Percentiles rank a stretch among this genome's conserved stretches.
phyloP scores from a whole-genome alignment of 2,797 vertebrate species.

The Sciurus carolinensis region DNA sequence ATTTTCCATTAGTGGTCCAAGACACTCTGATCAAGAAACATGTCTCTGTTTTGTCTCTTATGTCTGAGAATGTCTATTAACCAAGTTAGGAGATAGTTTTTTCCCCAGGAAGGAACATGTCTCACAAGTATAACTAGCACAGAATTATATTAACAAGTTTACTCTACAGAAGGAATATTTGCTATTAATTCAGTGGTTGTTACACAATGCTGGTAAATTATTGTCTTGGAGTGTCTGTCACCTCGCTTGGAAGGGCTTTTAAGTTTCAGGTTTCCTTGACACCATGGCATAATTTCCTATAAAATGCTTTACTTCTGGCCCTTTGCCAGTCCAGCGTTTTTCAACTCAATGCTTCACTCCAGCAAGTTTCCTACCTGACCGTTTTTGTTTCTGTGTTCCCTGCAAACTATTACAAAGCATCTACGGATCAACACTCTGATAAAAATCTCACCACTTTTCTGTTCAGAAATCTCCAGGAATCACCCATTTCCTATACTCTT shows the following conservation, averaged over 20 bases:
- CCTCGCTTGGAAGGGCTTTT: background rate
- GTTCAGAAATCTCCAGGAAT: constrained; percentile 54
- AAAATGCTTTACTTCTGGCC: constrained; percentile 1
- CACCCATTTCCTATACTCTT: background rate
- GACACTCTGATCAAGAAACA: constrained; percentile 52
- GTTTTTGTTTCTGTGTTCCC: background rate
- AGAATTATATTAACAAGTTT: constrained; percentile 59
- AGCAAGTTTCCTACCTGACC: background rate
- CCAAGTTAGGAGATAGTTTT: background rate
- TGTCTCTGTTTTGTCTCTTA: constrained; percentile 9
- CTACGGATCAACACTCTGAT: background rate
- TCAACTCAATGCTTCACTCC: background rate
- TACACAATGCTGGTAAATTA: background rate
- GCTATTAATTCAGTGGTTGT: constrained; percentile 13
- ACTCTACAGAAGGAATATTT: constrained; percentile 44
- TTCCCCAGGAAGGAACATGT: background rate
- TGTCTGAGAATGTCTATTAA: background rate
- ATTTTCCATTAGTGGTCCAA: background rate
- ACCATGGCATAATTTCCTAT: background rate
- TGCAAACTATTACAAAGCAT: background rate
- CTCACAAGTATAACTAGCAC: constrained; percentile 49
- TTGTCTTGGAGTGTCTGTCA: constrained; percentile 18
- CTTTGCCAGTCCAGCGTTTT: constrained; percentile 24
- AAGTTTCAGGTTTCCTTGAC: constrained; percentile 58
- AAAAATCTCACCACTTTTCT: constrained; percentile 33